Evolutionary conservation across 2,888 invertebrate genomes (phyloP), one percentile per base, ranked within the genome.

Genomic region (Trissoscelio sp.): DNA sequence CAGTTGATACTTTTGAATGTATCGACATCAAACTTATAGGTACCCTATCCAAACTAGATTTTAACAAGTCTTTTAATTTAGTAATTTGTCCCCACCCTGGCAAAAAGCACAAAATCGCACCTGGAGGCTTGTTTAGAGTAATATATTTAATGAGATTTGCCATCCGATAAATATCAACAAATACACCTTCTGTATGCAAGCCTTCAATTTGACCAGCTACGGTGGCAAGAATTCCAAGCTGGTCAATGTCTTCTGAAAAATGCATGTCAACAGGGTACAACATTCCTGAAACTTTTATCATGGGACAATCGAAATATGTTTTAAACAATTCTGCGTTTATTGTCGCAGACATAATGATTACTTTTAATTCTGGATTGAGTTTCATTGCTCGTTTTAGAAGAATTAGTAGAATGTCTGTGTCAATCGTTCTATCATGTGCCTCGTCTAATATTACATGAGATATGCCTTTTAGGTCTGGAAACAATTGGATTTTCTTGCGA

Each of bases 71-170:
- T 57, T 92, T 92, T 0, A 95, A 91, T 53, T 91, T 90, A 20
- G 91, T 92, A 42, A 96, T 96, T 78, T 96, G 95, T 1, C 93
- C 92, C 96, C 96, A 96, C 11, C 96, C 96, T 12, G 96, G 96
- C 5, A 96, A 92, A 84, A 96, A 96, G 44, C 94, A 95, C 55
- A 96, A 91, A 85, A 96, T 95, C 0, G 95, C 95, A 0, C 96
- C 96, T 51, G 93, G 93, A 0, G 92, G 92, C 85, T 94, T 93
- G 0, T 88, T 92, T 7, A 87, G 88, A 58, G 94, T 92, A n/a
- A 96, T 93, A 81, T 93, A 93, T 83, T 92, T 89, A 84, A 96
- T 93, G 9, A 92, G 57, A 42, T 90, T 85, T 0, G 84, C 90
- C 12, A 93, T 91, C 91, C 94, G 93, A 70, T 92, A 92, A 83